These are phyloP conservation scores for Tenebrosternarchus preto DNA, from an alignment of 2,113 vertebrate species.

Conservation along the genomic window DNA sequence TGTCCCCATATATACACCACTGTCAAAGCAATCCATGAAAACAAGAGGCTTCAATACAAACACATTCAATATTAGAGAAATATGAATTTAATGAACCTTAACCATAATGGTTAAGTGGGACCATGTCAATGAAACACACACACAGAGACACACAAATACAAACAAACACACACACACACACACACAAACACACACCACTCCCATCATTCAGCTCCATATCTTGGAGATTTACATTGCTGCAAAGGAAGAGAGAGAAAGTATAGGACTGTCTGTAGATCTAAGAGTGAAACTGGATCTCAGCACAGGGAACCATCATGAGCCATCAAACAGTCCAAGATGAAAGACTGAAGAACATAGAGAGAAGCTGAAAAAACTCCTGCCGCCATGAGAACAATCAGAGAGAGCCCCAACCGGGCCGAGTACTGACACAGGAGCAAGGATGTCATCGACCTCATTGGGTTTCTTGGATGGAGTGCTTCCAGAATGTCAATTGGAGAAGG, in stretches of 20 bases:
- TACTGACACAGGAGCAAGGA: conserved; percentile 24
- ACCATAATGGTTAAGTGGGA: conserved; percentile 18
- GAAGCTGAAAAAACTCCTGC: conserved; percentile 3
- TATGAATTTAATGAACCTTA: conserved; percentile 17
- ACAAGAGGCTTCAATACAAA: conserved; percentile 24
- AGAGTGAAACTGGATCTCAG: conserved; percentile 28
- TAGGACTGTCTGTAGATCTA: conserved; percentile 18
- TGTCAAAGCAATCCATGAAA: conserved; percentile 10
- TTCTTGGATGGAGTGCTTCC: conserved; percentile 5
- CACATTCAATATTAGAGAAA: background rate
- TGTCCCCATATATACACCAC: background rate
- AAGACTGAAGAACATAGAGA: conserved; percentile 33
- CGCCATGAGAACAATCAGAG: conserved; percentile 24
- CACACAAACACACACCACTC: background rate
- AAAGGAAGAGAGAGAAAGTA: conserved; percentile 26
- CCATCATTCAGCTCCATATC: conserved; percentile 1
- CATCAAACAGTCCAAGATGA: conserved; percentile 49
- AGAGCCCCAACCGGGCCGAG: conserved; percentile 20
- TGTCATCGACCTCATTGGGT: conserved; percentile 32
- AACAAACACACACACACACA: background rate
- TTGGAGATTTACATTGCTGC: conserved; percentile 26
- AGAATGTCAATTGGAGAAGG: conserved; percentile 22
- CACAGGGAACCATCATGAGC: conserved; percentile 47
- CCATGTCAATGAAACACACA: conserved; percentile 24
- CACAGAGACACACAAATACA: background rate